phyloP scores from a whole-genome alignment of 2,888 invertebrate species.

The Andrena chrysosceles region DNA sequence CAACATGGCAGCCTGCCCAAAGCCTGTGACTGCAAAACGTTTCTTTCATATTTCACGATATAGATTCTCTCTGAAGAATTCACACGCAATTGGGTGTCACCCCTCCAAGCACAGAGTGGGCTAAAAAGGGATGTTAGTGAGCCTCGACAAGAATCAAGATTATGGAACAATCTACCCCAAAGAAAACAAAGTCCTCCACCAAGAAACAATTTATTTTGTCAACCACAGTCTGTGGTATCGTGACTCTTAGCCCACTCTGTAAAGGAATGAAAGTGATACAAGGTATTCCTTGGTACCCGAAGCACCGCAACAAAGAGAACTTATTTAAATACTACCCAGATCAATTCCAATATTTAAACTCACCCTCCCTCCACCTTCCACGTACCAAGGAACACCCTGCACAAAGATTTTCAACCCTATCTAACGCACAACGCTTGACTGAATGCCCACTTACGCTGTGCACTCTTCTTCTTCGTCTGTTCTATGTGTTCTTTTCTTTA shows the following conservation, averaged over 20 bases:
- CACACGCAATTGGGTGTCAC: slow-evolving; percentile 6
- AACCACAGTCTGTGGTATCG: background rate
- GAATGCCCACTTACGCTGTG: slow-evolving; percentile 84
- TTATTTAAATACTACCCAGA: background rate
- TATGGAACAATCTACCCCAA: too few species aligned
- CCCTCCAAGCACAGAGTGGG: background rate
- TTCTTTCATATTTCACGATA: background rate
- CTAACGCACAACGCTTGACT: slow-evolving; percentile 79
- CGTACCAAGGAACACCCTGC: slow-evolving; percentile 20
- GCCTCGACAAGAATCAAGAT: background rate
- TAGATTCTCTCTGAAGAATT: background rate
- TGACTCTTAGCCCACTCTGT: slow-evolving; percentile 16
- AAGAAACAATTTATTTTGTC: background rate
- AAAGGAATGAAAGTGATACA: background rate
- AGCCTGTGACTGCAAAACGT: background rate
- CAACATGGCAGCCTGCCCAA: too few species aligned
- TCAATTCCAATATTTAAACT: background rate
- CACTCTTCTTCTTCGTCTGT: slow-evolving; percentile 83
- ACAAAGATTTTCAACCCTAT: slow-evolving; percentile 13
- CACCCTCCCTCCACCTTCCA: background rate
- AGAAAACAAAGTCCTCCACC: too few species aligned
- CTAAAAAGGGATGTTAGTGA: background rate
- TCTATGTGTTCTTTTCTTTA: slow-evolving; percentile 84
- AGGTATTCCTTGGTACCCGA: slow-evolving; percentile 26
- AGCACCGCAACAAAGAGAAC: too few species aligned